Base-by-base conservation (phyloP, 2,888 invertebrate genomes). In the Lacanobia oleracea region DNA sequence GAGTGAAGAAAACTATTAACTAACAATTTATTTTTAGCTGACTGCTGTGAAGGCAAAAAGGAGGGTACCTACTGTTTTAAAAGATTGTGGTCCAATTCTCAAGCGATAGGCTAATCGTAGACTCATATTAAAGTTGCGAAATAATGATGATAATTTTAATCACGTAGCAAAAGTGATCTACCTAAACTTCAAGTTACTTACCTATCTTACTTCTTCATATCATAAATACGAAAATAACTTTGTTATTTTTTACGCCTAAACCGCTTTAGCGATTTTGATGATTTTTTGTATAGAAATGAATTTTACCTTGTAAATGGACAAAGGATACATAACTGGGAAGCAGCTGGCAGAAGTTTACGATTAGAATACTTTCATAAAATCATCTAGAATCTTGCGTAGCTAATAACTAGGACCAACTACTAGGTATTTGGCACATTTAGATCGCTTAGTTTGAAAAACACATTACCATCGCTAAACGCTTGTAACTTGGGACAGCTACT, bases 1-100 rank as follows among this genome's bases (percentile, higher is more conserved):
- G 78, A 88, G 79, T 83, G 84, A 89, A 87, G 88, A 91, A 92
- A 91, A 91, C 91, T 90, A 91, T 92, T 91, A 92, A 87, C 86
- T 85, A 87, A 85, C 79, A 62, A 75, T 84, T 74, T 74, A 78
- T 74, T 74, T 45, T 75, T 78, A 71, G 9, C 73, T 62, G 54
- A 75, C 79, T 43, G 27, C 23, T 4, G 61, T 33, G 45, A n/a
- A 16, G 54, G 40, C 68, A 56, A 73, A 73, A 62, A 72, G 67
- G 54, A 78, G 56, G 40, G 60, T 76, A n/a, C n/a, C n/a, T 72
- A 76, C n/a, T 51, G 70, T 77, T 82, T 79, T 69, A 59, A 51
- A 56, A 9, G 60, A 14, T 50, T 61, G 51, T 77, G 77, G 77
- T 37, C 37, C 62, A 84, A 79, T 45, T 72, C 23, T 74, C n/a